Percentiles rank a stretch among this genome's conserved stretches.
phyloP scores from a whole-genome alignment of 1,140 invertebrate species.

The Sitobion miscanthi region DNA sequence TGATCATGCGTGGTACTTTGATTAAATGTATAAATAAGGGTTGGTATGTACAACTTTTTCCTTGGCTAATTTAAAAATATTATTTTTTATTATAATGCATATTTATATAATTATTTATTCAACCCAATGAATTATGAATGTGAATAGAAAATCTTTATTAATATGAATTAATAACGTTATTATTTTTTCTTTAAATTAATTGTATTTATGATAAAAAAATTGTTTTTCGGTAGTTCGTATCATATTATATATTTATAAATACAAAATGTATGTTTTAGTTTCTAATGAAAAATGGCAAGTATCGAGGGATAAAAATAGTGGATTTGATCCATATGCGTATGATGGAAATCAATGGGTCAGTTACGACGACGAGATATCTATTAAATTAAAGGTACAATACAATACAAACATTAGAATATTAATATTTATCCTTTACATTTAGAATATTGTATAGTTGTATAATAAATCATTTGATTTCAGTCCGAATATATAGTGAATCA shows the following conservation, averaged over 20 bases:
- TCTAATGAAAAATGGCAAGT: constrained; percentile 59
- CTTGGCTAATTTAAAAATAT: no score
- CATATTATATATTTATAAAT: background rate
- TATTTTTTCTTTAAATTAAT: background rate
- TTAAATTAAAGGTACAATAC: constrained; percentile 73
- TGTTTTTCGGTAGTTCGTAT: background rate
- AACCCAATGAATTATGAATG: background rate
- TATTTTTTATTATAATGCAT: no score
- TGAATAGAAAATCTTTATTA: background rate
- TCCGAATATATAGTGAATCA: constrained; percentile 75
- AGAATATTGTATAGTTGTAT: background rate
- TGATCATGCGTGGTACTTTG: no score
- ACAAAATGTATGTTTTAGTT: constrained; percentile 57
- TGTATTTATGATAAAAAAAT: background rate
- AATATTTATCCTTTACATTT: background rate
- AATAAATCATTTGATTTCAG: constrained; percentile 61
- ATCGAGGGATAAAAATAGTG: constrained; percentile 58
- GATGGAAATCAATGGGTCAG: constrained; percentile 87
- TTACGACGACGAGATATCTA: constrained; percentile 81
- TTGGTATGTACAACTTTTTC: no score
- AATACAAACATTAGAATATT: background rate
- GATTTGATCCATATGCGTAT: constrained; percentile 78
- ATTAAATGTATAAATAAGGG: no score
- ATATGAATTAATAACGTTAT: background rate
- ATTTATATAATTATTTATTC: background rate